Evolutionary conservation across 2,888 invertebrate genomes (phyloP).

Genomic region (Exephanes ischioxanthus): DNA sequence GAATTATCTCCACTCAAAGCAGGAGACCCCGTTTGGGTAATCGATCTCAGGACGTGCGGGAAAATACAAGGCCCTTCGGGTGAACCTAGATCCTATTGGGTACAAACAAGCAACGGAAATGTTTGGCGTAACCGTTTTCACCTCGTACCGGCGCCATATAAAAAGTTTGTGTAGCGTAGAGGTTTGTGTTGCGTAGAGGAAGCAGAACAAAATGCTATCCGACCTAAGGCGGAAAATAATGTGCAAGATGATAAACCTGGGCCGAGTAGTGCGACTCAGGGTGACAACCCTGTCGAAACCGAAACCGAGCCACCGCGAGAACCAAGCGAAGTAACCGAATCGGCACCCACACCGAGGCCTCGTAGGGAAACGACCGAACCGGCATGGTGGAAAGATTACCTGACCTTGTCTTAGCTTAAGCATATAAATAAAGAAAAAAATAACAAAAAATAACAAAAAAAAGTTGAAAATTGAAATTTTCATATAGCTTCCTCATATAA

Average conservation of each 20-base stretch:
- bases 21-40: conserved; percentile 43
- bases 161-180: not conserved
- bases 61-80: conserved; percentile 6
- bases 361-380: conserved; percentile 7
- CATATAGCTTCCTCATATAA: too few species aligned
- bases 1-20: conserved; percentile 25
- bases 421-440: not conserved
- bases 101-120: conserved; percentile 31
- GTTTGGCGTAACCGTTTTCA: conserved; percentile 45
- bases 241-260: not conserved
- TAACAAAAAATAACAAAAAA: too few species aligned
- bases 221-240: conserved; percentile 15
- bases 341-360: not conserved
- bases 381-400: conserved; percentile 37
- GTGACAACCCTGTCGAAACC: not conserved
- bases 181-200: conserved; percentile 11
- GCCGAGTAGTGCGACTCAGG: not conserved
- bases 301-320: not conserved
- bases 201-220: not conserved
- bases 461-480: too few species aligned
- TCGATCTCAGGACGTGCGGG: conserved; percentile 40
- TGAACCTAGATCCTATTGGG: conserved; percentile 38
- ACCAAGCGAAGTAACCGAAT: not conserved
- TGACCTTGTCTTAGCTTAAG: not conserved
- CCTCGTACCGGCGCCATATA: conserved; percentile 37